Evolutionary conservation across 2,888 invertebrate species (phyloP), one percentile per base, ranked within the genome.

Genomic region (Sturmia bella): DNA sequence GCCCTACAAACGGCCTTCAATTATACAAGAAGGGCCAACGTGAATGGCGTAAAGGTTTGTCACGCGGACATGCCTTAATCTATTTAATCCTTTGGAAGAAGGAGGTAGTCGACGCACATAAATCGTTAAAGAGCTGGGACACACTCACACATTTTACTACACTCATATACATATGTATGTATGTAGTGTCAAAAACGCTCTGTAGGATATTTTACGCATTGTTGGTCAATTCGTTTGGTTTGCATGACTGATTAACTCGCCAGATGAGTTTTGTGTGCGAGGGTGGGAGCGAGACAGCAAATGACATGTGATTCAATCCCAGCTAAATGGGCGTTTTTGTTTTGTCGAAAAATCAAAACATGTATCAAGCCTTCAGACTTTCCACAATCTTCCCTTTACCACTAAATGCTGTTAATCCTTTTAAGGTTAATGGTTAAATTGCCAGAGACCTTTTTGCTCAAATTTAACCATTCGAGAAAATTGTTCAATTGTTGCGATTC

Each of bases 31-130:
- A 45, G 57, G 43, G 50, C 17, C 15, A 70, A 43, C 3, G 41
- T n/a, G 41, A 70, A 32, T 39, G 21, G n/a, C 32, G 21, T 57
- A 57, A 78, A 66, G 64, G 57, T 73, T 78, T 72, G 64, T 50
- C 70, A 43, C 57, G 72, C 61, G 56, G 72, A 56, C 48, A 68
- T 76, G 66, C 66, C 41, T 78, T 73, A 73, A 48, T 45, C 17
- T n/a, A 39, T 61, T 82, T 79, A 82, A 82, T 70, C 82, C 82
- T 82, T 82, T 82, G 41, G 43, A 66, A 37, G 75, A 78, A 82
- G 69, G 77, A 82, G 78, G 78, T 82, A 70, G 78, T 78, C 45
- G 78, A 75, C 82, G 75, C 59, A 82, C 12, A 24, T 32, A 27
- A 6, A 32, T 24, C 12, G 54, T 81, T 43, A 73, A 66, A 61